Percentiles rank a stretch among this genome's conserved stretches.
Evolutionary conservation across 2,888 invertebrate species (phyloP).

Genomic region (Eurytoma californica): DNA sequence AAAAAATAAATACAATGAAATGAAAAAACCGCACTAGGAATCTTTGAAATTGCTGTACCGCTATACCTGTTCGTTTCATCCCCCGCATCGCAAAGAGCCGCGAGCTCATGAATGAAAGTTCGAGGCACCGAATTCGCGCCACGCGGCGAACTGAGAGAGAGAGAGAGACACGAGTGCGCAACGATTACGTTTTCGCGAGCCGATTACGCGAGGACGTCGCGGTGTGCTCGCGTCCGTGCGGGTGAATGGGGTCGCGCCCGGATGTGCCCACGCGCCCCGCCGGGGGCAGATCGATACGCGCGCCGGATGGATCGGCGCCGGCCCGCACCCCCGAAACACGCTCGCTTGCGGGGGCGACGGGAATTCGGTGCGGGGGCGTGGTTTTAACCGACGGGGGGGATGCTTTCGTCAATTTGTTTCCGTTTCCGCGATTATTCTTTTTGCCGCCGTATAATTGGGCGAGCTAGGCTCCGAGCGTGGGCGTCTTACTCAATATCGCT

Average conservation of each 20-base stretch:
- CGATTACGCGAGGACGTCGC: neutral
- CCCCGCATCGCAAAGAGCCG: neutral
- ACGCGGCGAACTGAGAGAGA: neutral
- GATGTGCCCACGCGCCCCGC: constrained; percentile 6
- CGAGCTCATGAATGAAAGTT: neutral
- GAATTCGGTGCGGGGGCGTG: too few species aligned
- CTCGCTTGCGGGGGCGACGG: neutral
- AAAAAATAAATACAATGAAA: constrained; percentile 10
- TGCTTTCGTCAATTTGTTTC: neutral
- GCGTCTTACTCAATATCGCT: too few species aligned
- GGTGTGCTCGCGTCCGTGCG: neutral
- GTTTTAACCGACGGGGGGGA: neutral
- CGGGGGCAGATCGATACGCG: constrained; percentile 4
- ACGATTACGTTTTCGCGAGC: neutral
- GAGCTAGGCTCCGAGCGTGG: too few species aligned
- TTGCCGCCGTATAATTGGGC: too few species aligned
- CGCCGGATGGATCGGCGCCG: neutral
- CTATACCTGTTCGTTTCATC: neutral
- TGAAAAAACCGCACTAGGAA: too few species aligned
- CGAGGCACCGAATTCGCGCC: neutral
- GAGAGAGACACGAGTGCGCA: neutral
- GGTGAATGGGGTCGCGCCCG: constrained; percentile 18
- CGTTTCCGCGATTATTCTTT: neutral
- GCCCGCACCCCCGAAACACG: neutral
- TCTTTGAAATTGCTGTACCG: too few species aligned